Evolutionary conservation across 2,797 vertebrate species (phyloP), one percentile per base, ranked within the genome.

Genomic region (Neoniphon sammara): DNA sequence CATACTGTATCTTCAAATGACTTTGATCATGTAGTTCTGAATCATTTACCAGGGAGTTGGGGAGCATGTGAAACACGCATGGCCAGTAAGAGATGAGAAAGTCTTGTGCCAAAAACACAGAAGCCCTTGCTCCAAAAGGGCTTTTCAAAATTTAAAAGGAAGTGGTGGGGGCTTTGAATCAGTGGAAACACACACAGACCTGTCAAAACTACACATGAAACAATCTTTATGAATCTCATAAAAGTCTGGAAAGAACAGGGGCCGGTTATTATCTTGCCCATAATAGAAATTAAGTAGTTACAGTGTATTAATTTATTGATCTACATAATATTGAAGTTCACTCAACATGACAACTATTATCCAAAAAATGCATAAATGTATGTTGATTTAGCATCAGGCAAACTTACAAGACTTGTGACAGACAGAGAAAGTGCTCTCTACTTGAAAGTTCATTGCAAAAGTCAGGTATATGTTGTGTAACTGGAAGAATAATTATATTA

Each of bases 1-100:
- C 84, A 68, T 61, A 85, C 73, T 49, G 64, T 83, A 83, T 85
- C 87, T 87, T 80, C 55, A 78, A 80, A 89, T 67, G 73, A 81
- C 86, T 92, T 90, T 91, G 84, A 91, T 90, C 74, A 34, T 87
- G 86, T 87, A 85, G 81, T 75, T 80, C 50, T 91, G 83, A 91
- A 93, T 91, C 86, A 91, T 93, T 91, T 87, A 92, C 68, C 49
- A 25, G 69, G 10, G 67, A 80, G 82, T 84, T 49, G 78, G 68
- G 59, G 80, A 77, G 82, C 79, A 80, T 70, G 80, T 27, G 34
- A 87, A 86, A 90, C 87, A 81, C 20, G 64, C 75, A 34, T 70
- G 88, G 82, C 71, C 75, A 50, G 80, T 31, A 73, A 80, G 75
- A 76, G 27, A 82, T 62, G 81, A 64, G 56, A 58, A n/a, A 81